Evolutionary conservation across 1,140 invertebrate species (phyloP), one percentile per base, ranked within the genome.

Genomic region (Sarcophaga peregrina): DNA sequence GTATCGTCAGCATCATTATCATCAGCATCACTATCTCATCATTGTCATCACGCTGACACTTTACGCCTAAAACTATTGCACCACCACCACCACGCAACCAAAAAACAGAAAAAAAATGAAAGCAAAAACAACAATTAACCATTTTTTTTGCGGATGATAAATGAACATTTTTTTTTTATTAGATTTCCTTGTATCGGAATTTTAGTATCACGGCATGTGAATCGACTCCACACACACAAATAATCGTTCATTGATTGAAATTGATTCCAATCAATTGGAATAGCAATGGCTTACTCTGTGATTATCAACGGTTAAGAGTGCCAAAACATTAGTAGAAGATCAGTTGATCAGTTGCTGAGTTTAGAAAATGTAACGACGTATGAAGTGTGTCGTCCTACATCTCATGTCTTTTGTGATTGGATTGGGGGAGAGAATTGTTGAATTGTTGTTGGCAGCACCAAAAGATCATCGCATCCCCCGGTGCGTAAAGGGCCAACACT

Each of bases 41-140:
- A 78, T 78, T 78, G 75, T 78, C 75, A 78, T 78, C 75, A 78
- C 37, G 50, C 75, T 78, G 75, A 78, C 75, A 76, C 74, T 76
- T 46, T 17, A 11, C n/a, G 45, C 4, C 1, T 76, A 20, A 25
- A 20, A 20, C 15, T n/a, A 48, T 25, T 72, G 62, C 20, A 17
- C 20, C 62, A 17, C 37, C 20, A 17, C 20, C 62, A 17, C 37
- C 37, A 72, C 62, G 0, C 62, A 11, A 17, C 62, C 17, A 62
- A 15, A n/a, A n/a, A n/a, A n/a, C n/a, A n/a, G n/a, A n/a, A n/a
- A 17, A 72, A 9, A 9, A 9, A 25, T 3, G n/a, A 25, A 25
- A 72, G 25, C 25, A 37, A 37, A 37, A 37, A 37, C 25, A 37
- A 37, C 25, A 37, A 37, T 37, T 78, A 25, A 52, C 52, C 17